Evolutionary conservation across 2,797 vertebrate genomes (phyloP).

Genomic region (Sciaenops ocellatus): DNA sequence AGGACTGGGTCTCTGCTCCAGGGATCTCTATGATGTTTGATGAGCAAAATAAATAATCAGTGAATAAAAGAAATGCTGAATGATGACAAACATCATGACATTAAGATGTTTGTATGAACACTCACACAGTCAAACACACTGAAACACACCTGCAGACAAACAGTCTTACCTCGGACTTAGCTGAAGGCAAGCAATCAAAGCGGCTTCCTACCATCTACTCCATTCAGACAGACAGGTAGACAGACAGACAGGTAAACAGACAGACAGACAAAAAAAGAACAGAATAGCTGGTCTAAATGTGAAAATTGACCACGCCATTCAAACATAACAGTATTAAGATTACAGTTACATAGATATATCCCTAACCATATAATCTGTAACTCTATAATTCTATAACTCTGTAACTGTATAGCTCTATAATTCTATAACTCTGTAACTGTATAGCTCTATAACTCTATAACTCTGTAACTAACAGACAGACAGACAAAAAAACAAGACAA

Average conservation of each 20-base stretch:
- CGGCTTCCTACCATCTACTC: slow-evolving; percentile 85
- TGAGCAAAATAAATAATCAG: neutral
- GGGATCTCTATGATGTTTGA: neutral
- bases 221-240: slow-evolving; percentile 47
- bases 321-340: slow-evolving; percentile 15
- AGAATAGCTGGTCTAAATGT: slow-evolving; percentile 36
- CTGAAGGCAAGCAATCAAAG: slow-evolving; percentile 84
- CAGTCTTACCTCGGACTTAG: slow-evolving; percentile 83
- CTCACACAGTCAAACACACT: neutral
- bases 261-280: slow-evolving; percentile 52
- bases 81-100: neutral
- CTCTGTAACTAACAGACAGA: too few species aligned
- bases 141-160: slow-evolving; percentile 6
- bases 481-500: too few species aligned
- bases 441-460: too few species aligned
- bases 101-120: slow-evolving; percentile 8
- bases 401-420: too few species aligned
- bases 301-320: neutral
- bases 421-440: too few species aligned
- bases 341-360: neutral
- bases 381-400: too few species aligned
- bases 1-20: too few species aligned
- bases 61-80: neutral
- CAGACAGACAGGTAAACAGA: slow-evolving; percentile 13
- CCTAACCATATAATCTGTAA: too few species aligned